phyloP scores from a whole-genome alignment of 2,113 vertebrate genomes.

The Cisticola juncidis region DNA sequence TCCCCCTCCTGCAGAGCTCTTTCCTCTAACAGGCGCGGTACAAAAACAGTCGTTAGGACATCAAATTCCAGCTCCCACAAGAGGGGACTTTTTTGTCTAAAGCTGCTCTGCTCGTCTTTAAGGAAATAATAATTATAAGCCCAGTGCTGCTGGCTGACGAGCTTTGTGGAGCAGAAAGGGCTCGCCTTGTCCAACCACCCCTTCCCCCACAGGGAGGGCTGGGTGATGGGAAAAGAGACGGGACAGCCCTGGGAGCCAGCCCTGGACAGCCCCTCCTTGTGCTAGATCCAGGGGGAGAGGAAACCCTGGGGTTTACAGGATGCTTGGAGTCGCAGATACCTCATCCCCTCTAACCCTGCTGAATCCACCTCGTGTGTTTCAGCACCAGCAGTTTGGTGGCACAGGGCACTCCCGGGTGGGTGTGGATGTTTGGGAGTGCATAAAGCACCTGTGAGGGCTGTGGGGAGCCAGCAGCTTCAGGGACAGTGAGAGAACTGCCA shows the following conservation, averaged over 20 bases:
- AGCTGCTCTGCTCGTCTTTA: conserved; percentile 18
- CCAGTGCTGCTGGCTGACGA: neutral
- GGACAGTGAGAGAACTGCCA: accelerated
- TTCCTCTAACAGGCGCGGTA: conserved; percentile 54
- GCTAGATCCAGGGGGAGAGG: neutral
- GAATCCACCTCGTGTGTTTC: accelerated
- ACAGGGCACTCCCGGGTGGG: neutral
- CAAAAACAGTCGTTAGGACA: conserved; percentile 68
- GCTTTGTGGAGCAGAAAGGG: conserved; percentile 3
- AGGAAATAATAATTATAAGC: conserved; percentile 52
- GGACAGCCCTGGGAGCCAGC: neutral
- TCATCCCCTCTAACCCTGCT: neutral
- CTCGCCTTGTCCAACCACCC: neutral
- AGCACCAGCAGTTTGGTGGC: neutral
- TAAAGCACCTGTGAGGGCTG: neutral
- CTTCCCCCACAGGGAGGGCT: neutral
- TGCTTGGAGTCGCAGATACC: neutral
- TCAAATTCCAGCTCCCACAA: conserved; percentile 58
- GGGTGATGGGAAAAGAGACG: neutral
- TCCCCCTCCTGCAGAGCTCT: conserved; percentile 61
- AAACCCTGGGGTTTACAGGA: neutral
- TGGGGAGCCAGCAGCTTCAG: accelerated
- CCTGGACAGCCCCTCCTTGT: neutral
- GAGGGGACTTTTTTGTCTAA: conserved; percentile 45
- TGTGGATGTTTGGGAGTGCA: neutral